phyloP scores from a whole-genome alignment of 2,888 invertebrate species.

The Drosophila tripunctata region DNA sequence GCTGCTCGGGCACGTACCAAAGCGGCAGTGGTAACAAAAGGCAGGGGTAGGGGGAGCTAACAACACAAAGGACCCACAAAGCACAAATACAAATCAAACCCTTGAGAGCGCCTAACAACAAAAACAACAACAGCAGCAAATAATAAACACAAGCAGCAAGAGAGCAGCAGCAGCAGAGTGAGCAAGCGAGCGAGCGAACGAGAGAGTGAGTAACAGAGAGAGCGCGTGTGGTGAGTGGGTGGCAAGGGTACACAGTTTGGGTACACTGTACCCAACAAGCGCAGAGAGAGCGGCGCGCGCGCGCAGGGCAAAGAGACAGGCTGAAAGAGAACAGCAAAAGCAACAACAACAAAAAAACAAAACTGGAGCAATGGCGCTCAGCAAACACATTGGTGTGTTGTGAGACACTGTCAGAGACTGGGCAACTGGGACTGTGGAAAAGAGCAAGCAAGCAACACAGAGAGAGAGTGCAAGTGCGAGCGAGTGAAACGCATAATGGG shows the following conservation, averaged over 20 bases:
- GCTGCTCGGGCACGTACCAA: constrained; percentile 71
- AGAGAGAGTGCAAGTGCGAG: constrained; percentile 11
- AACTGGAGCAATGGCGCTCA: constrained; percentile 70
- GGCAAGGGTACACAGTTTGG: background rate
- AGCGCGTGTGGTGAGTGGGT: background rate
- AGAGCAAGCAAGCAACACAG: constrained; percentile 6
- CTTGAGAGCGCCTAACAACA: constrained; percentile 67
- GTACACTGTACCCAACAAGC: background rate
- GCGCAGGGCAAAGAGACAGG: constrained; percentile 34
- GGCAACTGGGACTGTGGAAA: constrained; percentile 12
- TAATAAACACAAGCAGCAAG: constrained; percentile 62
- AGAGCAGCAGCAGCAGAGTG: constrained; percentile 13
- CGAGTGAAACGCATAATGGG: constrained; percentile 28
- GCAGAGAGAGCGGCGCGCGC: constrained; percentile 11
- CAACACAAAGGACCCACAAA: constrained; percentile 68
- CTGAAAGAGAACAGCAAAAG: background rate
- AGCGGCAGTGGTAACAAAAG: constrained; percentile 33
- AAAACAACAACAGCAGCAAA: constrained; percentile 44
- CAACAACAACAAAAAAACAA: constrained; percentile 35
- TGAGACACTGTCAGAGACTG: constrained; percentile 12
- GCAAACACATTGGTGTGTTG: constrained; percentile 53
- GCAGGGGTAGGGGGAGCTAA: background rate
- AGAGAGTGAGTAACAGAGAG: background rate
- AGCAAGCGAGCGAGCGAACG: background rate
- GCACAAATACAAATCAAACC: constrained; percentile 76